These are phyloP conservation scores for Machimus atricapillus DNA, from an alignment of 2,888 invertebrate species.

Conservation along the genomic window DNA sequence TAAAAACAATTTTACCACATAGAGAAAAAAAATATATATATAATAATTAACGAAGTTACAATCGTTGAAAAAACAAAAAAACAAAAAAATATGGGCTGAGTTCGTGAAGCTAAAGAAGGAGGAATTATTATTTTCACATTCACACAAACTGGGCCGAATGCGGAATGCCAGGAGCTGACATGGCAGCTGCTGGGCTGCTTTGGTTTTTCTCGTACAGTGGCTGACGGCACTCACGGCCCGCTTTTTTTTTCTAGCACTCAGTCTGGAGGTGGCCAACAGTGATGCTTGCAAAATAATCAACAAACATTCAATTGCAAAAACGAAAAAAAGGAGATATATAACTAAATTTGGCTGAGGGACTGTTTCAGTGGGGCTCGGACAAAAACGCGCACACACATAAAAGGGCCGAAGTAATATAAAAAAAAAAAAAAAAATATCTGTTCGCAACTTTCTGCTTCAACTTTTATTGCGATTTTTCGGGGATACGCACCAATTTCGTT, in stretches of 20 bases:
- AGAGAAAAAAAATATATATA: neutral
- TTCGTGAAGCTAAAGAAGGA: neutral
- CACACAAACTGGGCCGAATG: constrained; percentile 11
- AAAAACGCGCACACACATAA: neutral
- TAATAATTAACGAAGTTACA: neutral
- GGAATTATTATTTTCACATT: neutral
- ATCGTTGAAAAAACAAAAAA: neutral
- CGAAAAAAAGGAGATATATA: neutral
- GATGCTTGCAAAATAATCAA: neutral
- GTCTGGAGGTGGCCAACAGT: neutral
- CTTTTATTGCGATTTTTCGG: neutral
- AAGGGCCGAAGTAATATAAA: neutral
- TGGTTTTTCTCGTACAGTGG: neutral
- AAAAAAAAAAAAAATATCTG: neutral
- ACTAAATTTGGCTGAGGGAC: neutral
- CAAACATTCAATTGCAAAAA: neutral
- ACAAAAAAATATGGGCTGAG: neutral
- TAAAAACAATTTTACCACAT: constrained; percentile 18
- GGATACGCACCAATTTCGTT: constrained; percentile 58
- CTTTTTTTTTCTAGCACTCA: neutral
- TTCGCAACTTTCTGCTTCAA: neutral
- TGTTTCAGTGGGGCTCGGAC: neutral
- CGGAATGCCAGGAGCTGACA: constrained; percentile 25
- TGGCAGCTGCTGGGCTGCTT: constrained; percentile 1
- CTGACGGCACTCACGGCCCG: neutral